These are phyloP conservation scores for Acronicta leporina DNA, from an alignment of 2,888 invertebrate genomes.

Conservation along the genomic window DNA sequence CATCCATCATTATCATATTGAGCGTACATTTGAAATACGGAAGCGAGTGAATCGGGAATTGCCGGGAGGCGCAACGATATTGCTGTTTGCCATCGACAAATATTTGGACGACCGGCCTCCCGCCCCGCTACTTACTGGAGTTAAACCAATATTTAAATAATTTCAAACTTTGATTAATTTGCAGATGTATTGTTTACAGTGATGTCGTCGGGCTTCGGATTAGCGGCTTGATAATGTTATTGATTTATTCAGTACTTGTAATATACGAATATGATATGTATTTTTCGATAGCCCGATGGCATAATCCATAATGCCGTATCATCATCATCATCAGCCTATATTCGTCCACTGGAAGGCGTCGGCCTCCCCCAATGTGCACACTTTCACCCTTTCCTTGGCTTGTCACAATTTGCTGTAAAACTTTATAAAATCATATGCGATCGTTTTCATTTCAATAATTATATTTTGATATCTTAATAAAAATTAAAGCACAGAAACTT, in stretches of 20 bases:
- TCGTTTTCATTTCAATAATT: no score
- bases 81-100: constrained; percentile 84
- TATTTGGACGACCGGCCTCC: constrained; percentile 73
- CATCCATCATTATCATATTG: constrained; percentile 84
- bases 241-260: constrained; percentile 27
- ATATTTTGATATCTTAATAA: no score
- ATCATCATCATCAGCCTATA: no score
- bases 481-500: no score
- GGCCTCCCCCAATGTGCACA: no score
- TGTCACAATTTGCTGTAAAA: no score
- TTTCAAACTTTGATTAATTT: constrained; percentile 89
- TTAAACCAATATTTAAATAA: constrained; percentile 88
- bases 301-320: no score
- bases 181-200: constrained; percentile 84
- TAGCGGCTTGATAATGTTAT: constrained; percentile 59
- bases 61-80: constrained; percentile 84
- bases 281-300: no score
- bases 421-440: no score
- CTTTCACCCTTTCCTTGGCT: no score
- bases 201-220: constrained; percentile 75
- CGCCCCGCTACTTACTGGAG: constrained; percentile 84
- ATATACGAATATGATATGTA: not conserved
- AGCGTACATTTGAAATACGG: constrained; percentile 65
- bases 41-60: constrained; percentile 65
- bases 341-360: no score